Evolutionary conservation across 2,888 invertebrate genomes (phyloP), one percentile per base, ranked within the genome.

Genomic region (Tipula lateralis): DNA sequence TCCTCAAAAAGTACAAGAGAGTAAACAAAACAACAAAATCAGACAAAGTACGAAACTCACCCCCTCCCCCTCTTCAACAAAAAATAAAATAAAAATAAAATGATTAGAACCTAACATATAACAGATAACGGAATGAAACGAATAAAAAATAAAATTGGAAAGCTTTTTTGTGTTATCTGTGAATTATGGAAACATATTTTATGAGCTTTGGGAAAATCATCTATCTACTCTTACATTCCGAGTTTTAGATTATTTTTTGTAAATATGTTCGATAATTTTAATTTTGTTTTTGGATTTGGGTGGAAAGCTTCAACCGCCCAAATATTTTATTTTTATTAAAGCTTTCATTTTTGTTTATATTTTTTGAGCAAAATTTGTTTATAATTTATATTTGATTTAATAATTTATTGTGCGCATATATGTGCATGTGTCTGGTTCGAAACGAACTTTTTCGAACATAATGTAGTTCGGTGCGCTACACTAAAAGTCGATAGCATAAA

Each of bases 141-240:
- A 9, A 66, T 3, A 66, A 66, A 24, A 24, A 66, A 24, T 1
- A 66, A 44, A 44, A 44, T 44, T 66, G 66, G 24, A 66, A 66
- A 66, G 66, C 66, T 66, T 66, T 66, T 66, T 66, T 66, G 24
- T 66, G 19, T 66, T 66, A 66, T 66, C 66, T 66, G 24, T 66
- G 24, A 66, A 66, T 66, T 66, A 66, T 66, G 66, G 66, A 66
- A 66, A 66, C 19, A 66, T 66, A 66, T 66, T 66, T 66, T 66
- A 66, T 66, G 66, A 66, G 66, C 66, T 66, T 66, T 66, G 66
- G 66, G 66, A 66, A 50, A 50, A 19, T 16, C 50, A 50, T 66
- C 24, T 24, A 66, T 66, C 24, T 24, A 9, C 66, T 66, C 3
- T n/a, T 24, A 12, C 9, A 24, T 66, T 66, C 66, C 9, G 66